Conservation (phyloP, 2,888 invertebrate species). For the Steinernema carpocapsae region DNA sequence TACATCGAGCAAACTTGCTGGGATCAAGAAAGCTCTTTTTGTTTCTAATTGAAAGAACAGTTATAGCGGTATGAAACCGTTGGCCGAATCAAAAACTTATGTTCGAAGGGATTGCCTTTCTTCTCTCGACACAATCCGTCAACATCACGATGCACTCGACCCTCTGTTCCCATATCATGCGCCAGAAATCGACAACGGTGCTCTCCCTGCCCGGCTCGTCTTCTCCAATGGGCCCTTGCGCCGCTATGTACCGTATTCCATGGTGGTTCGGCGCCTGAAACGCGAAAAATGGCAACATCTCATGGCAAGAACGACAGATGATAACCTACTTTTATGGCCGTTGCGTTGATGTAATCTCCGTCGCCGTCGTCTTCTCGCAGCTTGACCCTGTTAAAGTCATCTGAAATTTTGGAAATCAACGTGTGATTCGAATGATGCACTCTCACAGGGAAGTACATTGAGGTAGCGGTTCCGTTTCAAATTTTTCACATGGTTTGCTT, state of each 20-base stretch:
- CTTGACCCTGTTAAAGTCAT: slow-evolving; percentile 55
- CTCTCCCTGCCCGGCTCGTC: slow-evolving; percentile 33
- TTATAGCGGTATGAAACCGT: no score
- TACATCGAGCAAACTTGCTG: no score
- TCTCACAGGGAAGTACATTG: slow-evolving; percentile 53
- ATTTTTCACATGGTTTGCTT: slow-evolving; percentile 43
- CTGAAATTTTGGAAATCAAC: slow-evolving; percentile 39
- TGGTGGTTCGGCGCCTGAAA: slow-evolving; percentile 34
- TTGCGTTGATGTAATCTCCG: slow-evolving; percentile 56
- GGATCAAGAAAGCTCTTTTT: no score
- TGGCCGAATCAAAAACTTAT: no score
- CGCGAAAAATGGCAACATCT: no score
- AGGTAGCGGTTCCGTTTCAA: slow-evolving; percentile 50
- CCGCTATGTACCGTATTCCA: slow-evolving; percentile 49
- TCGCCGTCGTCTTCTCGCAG: slow-evolving; percentile 38
- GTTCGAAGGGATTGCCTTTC: slow-evolving; percentile 48
- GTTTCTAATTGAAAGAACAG: no score
- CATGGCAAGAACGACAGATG: no score
- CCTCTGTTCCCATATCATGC: slow-evolving; percentile 61
- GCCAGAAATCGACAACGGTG: slow-evolving; percentile 60
- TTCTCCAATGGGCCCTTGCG: slow-evolving; percentile 54
- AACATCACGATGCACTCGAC: slow-evolving; percentile 61
- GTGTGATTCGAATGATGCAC: slow-evolving; percentile 5
- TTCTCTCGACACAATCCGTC: slow-evolving; percentile 50
- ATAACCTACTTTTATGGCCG: slow-evolving; percentile 45